Evolutionary conservation across 2,113 vertebrate species (phyloP), one percentile per base, ranked within the genome.

Genomic region (Euleptes europaea): DNA sequence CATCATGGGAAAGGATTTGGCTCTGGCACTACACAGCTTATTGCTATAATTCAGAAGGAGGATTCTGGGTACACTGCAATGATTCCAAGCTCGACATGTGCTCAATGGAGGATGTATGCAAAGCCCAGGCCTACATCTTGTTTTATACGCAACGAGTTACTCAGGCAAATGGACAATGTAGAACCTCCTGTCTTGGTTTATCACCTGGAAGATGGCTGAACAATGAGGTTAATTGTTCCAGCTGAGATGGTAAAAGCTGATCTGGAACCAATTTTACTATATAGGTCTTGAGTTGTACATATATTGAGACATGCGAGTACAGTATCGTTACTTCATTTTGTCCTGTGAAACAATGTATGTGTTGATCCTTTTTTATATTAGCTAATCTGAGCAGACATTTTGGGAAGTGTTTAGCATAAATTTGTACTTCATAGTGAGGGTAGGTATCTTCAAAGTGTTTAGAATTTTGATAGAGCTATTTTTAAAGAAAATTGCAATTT

Each of bases 1-100:
- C 97, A 97, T 84, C 97, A 97, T 0, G 97, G 97, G 79, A 97
- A 97, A 83, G 97, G 97, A 71, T 97, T 97, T 88, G 96, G 97
- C 94, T 97, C 96, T 19, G 97, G 97, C 97, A 97, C 93, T 97
- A 97, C 88, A 97, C 97, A 82, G 96, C 97, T 89, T 97, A 97
- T 92, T 97, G 97, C 93, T 97, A 97, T 88, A 97, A 97, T 85
- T 96, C 96, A n/a, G 97, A 97, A 95, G 97, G 96, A 97, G 97
- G 96, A 71, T 97, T 97, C 92, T 97, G 97, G 97, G 97, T 97
- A 86, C 97, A 97, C 91, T 97, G 97, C 95, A 97, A 97, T 91
- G 97, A 97, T 81, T 97, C 97, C 0, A 97, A 96, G 92, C 94
- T 97, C 84, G 96, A 93, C 88, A 94, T 94, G 90, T 97, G 97